Conservation (phyloP, 2,888 invertebrate genomes). For the Sussaba pulchella region DNA sequence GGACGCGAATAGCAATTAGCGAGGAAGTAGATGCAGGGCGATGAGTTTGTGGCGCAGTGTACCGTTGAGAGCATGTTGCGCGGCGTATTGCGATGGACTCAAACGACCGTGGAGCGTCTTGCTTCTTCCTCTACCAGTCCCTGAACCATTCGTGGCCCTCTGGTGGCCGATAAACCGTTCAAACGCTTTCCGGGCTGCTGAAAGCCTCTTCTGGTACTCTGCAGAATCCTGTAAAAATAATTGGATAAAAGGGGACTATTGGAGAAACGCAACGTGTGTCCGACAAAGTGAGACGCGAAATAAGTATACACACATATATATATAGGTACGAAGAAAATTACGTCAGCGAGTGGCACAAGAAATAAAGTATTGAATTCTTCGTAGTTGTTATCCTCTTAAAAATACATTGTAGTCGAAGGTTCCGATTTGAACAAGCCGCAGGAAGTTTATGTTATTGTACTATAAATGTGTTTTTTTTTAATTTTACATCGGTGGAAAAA, state of each 20-base stretch:
- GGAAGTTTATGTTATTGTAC: no score
- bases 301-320: neutral
- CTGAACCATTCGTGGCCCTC: neutral
- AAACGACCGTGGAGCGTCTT: neutral
- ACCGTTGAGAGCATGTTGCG: no score
- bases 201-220: slow-evolving; percentile 65
- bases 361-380: neutral
- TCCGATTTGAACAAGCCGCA: neutral
- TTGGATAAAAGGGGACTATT: slow-evolving; percentile 64
- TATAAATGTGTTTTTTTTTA: no score
- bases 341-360: neutral
- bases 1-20: no score
- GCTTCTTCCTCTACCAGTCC: neutral
- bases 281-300: neutral
- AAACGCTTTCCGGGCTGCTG: slow-evolving; percentile 69
- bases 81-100: neutral
- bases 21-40: no score
- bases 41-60: no score
- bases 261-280: slow-evolving; percentile 3
- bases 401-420: neutral
- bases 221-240: slow-evolving; percentile 69
- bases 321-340: neutral
- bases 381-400: neutral
- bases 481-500: no score
- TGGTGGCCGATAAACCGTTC: slow-evolving; percentile 69